These are phyloP conservation scores for Thripadectes ignobilis DNA, from an alignment of 2,797 vertebrate genomes.

Conservation along the genomic window DNA sequence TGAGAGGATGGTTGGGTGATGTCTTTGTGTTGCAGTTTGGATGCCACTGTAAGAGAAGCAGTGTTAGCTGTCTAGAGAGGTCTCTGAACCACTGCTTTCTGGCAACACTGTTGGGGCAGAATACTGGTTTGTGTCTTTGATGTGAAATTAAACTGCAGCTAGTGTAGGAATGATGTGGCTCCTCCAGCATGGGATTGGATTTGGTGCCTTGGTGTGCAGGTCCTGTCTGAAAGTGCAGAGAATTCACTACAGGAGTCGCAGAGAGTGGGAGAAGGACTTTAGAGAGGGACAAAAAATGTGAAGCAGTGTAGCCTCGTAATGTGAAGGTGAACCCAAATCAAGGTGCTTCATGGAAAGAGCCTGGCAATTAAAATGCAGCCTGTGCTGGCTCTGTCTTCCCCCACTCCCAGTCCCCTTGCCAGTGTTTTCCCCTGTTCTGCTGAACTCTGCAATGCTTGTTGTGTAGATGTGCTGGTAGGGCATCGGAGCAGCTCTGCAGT, in stretches of 20 bases:
- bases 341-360: not conserved
- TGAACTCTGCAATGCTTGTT: fast-evolving
- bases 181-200: not conserved
- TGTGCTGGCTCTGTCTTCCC: not conserved
- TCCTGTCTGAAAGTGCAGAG: not conserved
- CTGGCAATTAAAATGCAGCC: not conserved
- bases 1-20: not conserved
- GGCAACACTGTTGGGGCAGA: not conserved
- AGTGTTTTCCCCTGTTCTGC: not conserved
- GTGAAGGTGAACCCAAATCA: not conserved
- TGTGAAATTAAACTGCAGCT: not conserved
- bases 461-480: not conserved
- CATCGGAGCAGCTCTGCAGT: not conserved
- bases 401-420: fast-evolving
- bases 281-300: not conserved
- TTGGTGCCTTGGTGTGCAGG: not conserved
- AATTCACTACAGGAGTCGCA: not conserved
- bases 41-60: not conserved
- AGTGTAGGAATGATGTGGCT: not conserved
- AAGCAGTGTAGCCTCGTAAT: fast-evolving
- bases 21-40: not conserved
- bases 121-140: not conserved
- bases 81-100: not conserved
- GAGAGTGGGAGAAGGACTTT: not conserved
- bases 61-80: not conserved